Conservation (phyloP, 2,113 vertebrate species). For the Columba livia region DNA sequence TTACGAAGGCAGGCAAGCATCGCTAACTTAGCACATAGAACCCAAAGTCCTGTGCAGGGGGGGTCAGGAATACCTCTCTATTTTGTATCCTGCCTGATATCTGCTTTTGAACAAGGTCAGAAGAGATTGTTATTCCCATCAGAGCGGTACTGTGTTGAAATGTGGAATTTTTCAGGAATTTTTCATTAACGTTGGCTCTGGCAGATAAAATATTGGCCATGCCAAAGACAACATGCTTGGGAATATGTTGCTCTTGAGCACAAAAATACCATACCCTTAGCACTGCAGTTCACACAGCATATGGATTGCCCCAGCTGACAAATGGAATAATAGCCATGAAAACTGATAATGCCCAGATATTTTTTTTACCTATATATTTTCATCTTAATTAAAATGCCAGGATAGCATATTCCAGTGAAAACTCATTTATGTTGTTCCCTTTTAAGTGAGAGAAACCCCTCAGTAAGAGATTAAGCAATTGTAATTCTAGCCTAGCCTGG, state of each 20-base stretch:
- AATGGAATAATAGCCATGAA: not conserved
- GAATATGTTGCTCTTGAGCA: conserved; percentile 31
- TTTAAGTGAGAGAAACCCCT: not conserved
- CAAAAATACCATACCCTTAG: not conserved
- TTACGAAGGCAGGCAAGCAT: not conserved
- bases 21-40: not conserved
- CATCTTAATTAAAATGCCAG: not conserved
- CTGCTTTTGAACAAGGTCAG: not conserved
- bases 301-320: not conserved
- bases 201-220: conserved; percentile 55
- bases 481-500: not conserved
- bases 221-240: conserved; percentile 68
- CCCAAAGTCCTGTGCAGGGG: not conserved
- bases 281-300: not conserved
- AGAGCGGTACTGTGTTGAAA: conserved; percentile 27
- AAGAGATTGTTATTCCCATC: conserved; percentile 34
- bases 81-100: not conserved
- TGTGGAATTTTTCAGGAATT: conserved; percentile 69
- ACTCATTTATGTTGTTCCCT: not conserved
- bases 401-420: not conserved
- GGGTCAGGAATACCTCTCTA: not conserved
- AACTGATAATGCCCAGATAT: not conserved
- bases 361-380: not conserved
- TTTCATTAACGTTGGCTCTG: conserved; percentile 67
- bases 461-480: not conserved